phyloP scores from a whole-genome alignment of 1,140 invertebrate genomes.

The Leptoteleia sp. region DNA sequence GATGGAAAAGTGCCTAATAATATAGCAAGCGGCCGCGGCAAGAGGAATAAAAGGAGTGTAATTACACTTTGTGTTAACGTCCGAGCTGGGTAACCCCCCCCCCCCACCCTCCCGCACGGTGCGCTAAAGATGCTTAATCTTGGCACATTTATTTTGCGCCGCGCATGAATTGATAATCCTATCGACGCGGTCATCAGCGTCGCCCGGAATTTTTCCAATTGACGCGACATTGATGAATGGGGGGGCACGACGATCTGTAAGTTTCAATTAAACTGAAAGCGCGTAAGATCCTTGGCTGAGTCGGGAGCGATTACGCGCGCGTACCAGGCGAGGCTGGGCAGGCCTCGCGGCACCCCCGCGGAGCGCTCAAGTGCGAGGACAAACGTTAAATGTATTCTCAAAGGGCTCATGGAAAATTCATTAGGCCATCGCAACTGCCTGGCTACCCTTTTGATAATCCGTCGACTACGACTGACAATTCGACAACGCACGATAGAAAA shows the following conservation, averaged over 20 bases:
- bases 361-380: conserved; percentile 35
- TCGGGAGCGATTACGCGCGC: no score
- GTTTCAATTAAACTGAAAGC: conserved; percentile 58
- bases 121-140: conserved; percentile 36
- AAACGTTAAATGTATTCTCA: conserved; percentile 48
- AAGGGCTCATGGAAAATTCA: conserved; percentile 60
- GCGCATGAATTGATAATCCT: conserved; percentile 40
- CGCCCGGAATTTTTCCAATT: conserved; percentile 29
- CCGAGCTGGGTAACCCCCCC: no score
- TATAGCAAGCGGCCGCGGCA: background rate
- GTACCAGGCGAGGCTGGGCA: no score
- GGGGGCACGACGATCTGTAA: conserved; percentile 34
- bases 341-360: conserved; percentile 43
- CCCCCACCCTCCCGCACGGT: background rate
- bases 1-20: conserved; percentile 21
- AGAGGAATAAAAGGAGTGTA: background rate
- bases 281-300: conserved; percentile 35
- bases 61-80: conserved; percentile 30
- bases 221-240: conserved; percentile 52
- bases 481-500: conserved; percentile 66
- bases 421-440: conserved; percentile 15
- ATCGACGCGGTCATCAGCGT: conserved; percentile 43
- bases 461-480: conserved; percentile 19
- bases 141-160: conserved; percentile 7
- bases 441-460: conserved; percentile 55